Base-by-base conservation (phyloP, 2,888 invertebrate species). In the Drosophila maculinotata region DNA sequence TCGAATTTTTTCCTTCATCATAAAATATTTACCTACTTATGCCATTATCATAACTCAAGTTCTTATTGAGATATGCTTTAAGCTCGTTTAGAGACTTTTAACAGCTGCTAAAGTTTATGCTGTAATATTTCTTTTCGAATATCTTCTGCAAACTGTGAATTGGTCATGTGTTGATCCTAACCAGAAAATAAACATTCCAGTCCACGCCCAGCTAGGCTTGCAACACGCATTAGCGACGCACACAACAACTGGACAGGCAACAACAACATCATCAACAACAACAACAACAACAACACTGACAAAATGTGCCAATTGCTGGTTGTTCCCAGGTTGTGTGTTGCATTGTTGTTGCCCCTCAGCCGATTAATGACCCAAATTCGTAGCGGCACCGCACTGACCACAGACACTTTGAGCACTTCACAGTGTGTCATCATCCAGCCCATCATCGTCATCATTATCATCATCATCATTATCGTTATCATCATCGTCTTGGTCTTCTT, bases 301-400 rank as follows among this genome's bases (percentile, higher is more conserved):
- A 30, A 70, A 77, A 65, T 69, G 69, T 78, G 66, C 78, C 74
- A 75, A 73, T 73, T 71, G 66, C 33, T 53, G 23, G 20, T 59
- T 42, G 49, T 60, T 72, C 66, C 76, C 54, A 52, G 38, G 12
- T 41, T 25, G 42, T 36, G 15, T 35, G 30, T 45, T 48, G 30
- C 44, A 58, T 62, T 54, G 56, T 15, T 45, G 15, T 28, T 45
- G 42, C 60, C 74, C 60, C 69, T 81, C 42, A 71, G 69, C 20
- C 87, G 87, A 78, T 84, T 84, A 81, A 81, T 83, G 83, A 83
- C 83, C 83, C 56, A 83, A 72, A 76, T 83, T 69, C 58, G 60
- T 60, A 35, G 67, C 58, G 53, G 51, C 64, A 78, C 79, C 57
- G 57, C 65, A 79, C 86, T 81, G 81, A 85, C 81, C 81, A 85